Conservation (phyloP, 2,888 invertebrate genomes). For the Noctua fimbriata region DNA sequence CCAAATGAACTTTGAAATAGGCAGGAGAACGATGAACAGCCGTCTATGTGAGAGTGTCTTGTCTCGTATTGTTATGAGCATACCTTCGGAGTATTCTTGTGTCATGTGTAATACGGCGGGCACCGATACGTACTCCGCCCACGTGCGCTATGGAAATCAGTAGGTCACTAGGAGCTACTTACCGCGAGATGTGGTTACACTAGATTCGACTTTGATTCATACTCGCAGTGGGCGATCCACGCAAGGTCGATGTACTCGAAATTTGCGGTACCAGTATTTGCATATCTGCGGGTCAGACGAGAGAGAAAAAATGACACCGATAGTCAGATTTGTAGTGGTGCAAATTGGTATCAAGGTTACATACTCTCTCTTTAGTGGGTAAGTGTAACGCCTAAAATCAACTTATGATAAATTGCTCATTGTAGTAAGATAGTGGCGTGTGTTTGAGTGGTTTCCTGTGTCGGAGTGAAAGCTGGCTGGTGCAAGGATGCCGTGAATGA, state of each 20-base stretch:
- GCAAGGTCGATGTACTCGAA: slow-evolving; percentile 89
- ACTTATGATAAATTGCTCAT: slow-evolving; percentile 89
- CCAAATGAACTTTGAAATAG: neutral
- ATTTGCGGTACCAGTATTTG: slow-evolving; percentile 89
- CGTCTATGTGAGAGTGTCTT: neutral
- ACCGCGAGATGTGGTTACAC: slow-evolving; percentile 74
- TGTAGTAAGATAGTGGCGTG: slow-evolving; percentile 87
- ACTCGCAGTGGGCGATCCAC: slow-evolving; percentile 81
- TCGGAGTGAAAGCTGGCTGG: slow-evolving; percentile 85
- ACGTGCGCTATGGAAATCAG: slow-evolving; percentile 87
- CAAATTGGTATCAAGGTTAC: slow-evolving; percentile 89
- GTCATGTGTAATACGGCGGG: slow-evolving; percentile 67
- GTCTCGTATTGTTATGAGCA: neutral
- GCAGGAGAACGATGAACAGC: neutral
- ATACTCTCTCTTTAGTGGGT: slow-evolving; percentile 89
- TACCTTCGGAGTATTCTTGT: slow-evolving; percentile 16
- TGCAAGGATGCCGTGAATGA: slow-evolving; percentile 80
- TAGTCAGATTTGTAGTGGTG: slow-evolving; percentile 81
- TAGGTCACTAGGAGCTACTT: slow-evolving; percentile 88
- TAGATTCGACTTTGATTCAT: slow-evolving; percentile 85
- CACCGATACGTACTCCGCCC: slow-evolving; percentile 75
- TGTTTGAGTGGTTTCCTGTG: slow-evolving; percentile 87
- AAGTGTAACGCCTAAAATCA: slow-evolving; percentile 89
- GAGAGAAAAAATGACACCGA: slow-evolving; percentile 87
- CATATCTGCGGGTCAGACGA: slow-evolving; percentile 84